These are phyloP conservation scores for Camelus bactrianus DNA, from an alignment of 2,113 vertebrate species.

Conservation along the genomic window DNA sequence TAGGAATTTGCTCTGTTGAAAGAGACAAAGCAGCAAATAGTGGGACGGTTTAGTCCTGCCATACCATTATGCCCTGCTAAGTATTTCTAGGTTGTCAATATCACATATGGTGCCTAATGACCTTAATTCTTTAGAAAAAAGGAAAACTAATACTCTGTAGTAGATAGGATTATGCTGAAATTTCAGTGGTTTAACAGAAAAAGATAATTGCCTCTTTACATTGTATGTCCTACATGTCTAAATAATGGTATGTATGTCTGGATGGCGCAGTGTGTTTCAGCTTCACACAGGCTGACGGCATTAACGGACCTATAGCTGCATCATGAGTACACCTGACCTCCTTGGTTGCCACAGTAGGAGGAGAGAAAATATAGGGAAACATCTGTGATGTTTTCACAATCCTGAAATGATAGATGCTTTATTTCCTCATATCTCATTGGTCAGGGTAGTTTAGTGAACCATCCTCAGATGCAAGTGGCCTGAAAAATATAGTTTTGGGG, in stretches of 20 bases:
- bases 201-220: background rate
- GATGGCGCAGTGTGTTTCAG: accelerated
- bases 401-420: background rate
- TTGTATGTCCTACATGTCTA: background rate
- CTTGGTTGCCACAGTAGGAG: background rate
- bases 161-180: background rate
- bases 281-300: background rate
- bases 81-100: background rate
- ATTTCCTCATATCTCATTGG: background rate
- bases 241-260: background rate
- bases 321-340: background rate
- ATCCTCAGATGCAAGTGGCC: background rate
- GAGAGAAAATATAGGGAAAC: background rate
- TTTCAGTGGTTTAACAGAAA: background rate
- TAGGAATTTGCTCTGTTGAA: background rate
- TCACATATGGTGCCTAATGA: background rate
- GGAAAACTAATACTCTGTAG: background rate
- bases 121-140: background rate
- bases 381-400: background rate
- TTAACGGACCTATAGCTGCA: accelerated
- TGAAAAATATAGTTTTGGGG: background rate
- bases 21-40: background rate
- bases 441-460: background rate
- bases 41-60: background rate
- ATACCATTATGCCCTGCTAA: background rate